Percentiles rank a stretch among this genome's conserved stretches.
These are phyloP conservation scores for Metellina segmentata DNA, from an alignment of 2,888 invertebrate genomes.

Conservation along the genomic window DNA sequence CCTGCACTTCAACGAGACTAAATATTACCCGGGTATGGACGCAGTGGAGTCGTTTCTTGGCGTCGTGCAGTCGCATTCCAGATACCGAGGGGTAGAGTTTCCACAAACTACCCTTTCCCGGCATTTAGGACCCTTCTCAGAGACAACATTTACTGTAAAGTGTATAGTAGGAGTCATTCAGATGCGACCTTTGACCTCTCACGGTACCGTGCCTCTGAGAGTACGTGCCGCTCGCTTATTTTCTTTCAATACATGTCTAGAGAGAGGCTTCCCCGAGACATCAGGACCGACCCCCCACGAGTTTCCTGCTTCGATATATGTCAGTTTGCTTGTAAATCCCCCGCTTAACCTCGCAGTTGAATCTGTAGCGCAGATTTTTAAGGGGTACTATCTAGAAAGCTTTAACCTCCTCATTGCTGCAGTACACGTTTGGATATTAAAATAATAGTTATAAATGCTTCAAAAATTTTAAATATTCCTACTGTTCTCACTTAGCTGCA, in stretches of 20 bases:
- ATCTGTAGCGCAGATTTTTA: background rate
- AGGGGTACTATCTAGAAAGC: background rate
- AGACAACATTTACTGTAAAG: slow-evolving; percentile 10
- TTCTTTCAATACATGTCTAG: background rate
- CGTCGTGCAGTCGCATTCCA: slow-evolving; percentile 15
- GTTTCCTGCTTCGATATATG: background rate
- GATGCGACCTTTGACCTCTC: background rate
- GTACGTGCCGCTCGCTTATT: background rate
- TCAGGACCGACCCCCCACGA: background rate
- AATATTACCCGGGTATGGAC: background rate
- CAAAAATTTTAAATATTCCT: no score
- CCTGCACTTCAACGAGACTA: background rate
- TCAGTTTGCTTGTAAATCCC: background rate
- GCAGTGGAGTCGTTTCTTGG: background rate
- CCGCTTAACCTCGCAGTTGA: background rate
- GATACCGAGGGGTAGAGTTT: background rate
- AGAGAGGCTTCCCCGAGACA: background rate
- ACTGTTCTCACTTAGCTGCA: no score
- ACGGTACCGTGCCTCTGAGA: background rate
- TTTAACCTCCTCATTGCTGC: background rate
- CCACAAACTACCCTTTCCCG: slow-evolving; percentile 1
- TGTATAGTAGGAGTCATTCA: background rate
- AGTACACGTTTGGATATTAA: no score
- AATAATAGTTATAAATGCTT: no score
- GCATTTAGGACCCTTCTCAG: background rate